Evolutionary conservation across 1,140 invertebrate genomes (phyloP).

Genomic region (Melipona quadrifasciata): DNA sequence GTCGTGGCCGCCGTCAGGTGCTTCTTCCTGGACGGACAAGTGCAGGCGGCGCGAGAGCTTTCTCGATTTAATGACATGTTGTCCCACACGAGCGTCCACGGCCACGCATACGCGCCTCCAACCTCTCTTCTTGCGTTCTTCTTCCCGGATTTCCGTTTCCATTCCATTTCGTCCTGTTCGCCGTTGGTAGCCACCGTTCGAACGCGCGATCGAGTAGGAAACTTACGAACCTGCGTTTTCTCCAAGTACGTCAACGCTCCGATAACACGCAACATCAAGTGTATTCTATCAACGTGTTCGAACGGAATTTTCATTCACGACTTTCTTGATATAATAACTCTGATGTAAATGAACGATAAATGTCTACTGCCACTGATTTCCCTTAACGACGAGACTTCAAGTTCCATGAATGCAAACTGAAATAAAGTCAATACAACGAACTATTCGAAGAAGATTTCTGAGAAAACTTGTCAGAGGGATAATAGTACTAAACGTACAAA

Average conservation of each 20-base stretch:
- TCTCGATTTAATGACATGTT: constrained; percentile 79
- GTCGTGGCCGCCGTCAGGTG: constrained; percentile 74
- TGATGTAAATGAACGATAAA: background rate
- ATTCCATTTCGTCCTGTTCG: background rate
- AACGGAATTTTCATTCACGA: background rate
- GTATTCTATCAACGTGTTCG: background rate
- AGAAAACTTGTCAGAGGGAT: too few species aligned
- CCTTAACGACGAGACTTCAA: too few species aligned
- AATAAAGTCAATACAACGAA: too few species aligned
- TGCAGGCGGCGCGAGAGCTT: constrained; percentile 77
- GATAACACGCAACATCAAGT: fast-evolving
- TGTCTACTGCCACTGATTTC: too few species aligned
- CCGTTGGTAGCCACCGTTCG: background rate
- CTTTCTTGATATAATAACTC: background rate
- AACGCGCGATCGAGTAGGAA: background rate
- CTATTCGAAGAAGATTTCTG: too few species aligned
- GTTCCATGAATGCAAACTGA: too few species aligned
- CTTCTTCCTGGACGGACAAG: constrained; percentile 79
- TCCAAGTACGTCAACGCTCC: background rate
- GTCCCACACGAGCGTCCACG: constrained; percentile 34
- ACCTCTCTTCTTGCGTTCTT: constrained; percentile 10
- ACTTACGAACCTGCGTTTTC: background rate
- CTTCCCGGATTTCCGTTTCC: constrained; percentile 61
- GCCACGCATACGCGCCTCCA: constrained; percentile 37
- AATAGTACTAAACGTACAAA: too few species aligned